Percentiles rank a stretch among this genome's conserved stretches.
phyloP scores from a whole-genome alignment of 2,113 vertebrate species.

The Cacatua alba region DNA sequence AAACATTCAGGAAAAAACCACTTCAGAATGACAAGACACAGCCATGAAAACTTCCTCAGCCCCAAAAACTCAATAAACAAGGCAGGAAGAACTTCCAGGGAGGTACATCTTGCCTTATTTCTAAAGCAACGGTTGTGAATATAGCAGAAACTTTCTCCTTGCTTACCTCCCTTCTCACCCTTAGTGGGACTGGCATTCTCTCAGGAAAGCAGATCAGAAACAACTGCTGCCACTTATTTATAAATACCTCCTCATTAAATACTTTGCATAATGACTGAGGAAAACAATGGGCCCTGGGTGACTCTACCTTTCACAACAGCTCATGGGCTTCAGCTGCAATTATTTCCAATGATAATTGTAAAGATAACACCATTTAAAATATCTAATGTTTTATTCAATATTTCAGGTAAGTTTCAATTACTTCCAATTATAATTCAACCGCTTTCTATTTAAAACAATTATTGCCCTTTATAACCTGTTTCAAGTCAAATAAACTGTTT shows the following conservation, averaged over 20 bases:
- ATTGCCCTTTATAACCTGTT: conserved; percentile 69
- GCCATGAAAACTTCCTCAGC: not conserved
- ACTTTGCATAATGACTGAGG: not conserved
- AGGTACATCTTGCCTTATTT: not conserved
- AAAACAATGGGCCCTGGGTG: conserved; percentile 21
- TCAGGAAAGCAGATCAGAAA: not conserved
- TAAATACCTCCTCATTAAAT: conserved; percentile 5
- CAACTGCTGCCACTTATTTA: not conserved
- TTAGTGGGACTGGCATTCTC: not conserved
- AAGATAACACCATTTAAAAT: conserved; percentile 74
- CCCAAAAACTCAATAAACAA: not conserved
- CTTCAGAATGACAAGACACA: not conserved
- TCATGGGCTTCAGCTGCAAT: conserved; percentile 28
- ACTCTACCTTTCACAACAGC: not conserved
- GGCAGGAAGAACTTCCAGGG: not conserved
- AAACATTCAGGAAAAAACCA: not conserved
- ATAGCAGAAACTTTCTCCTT: not conserved
- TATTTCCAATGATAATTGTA: conserved; percentile 69
- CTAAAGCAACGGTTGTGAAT: conserved; percentile 25
- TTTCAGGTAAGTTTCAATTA: conserved; percentile 75
- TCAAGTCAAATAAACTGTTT: conserved; percentile 72
- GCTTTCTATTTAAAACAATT: conserved; percentile 77
- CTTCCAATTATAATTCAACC: conserved; percentile 77
- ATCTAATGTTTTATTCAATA: conserved; percentile 83
- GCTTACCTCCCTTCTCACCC: not conserved